A percentile compares a stretch with the other conserved stretches of the same genome.
Conservation (phyloP, 2,113 vertebrate genomes). For the Pseudorectes ferrugineus region DNA sequence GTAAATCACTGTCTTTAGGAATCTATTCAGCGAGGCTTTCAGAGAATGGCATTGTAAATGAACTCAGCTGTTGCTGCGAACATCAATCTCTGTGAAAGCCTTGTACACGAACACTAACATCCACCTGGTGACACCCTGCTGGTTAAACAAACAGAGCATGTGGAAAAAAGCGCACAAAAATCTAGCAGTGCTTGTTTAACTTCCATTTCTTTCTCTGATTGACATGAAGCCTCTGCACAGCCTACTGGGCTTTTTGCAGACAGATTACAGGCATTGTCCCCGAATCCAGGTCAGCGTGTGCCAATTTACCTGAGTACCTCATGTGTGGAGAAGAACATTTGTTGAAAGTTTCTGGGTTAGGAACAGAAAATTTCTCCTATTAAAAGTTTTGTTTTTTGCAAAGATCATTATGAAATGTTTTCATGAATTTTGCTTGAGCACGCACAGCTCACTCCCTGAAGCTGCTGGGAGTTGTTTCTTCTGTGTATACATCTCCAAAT, state of each 20-base stretch:
- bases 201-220: background rate
- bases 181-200: background rate
- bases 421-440: background rate
- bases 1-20: background rate
- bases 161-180: background rate
- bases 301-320: background rate
- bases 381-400: constrained; percentile 19
- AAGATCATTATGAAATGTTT: background rate
- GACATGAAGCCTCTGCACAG: background rate
- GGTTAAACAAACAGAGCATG: constrained; percentile 15
- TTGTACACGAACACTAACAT: background rate
- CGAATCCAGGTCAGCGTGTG: background rate
- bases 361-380: background rate
- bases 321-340: background rate
- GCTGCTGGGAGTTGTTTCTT: background rate
- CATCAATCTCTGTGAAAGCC: background rate
- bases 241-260: background rate
- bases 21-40: background rate
- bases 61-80: background rate
- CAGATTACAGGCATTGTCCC: background rate
- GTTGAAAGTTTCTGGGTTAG: background rate
- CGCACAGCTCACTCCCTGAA: background rate
- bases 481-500: background rate
- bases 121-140: constrained; percentile 33
- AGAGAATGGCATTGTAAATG: background rate